Percentiles rank a stretch among this genome's conserved stretches.
phyloP scores from a whole-genome alignment of 2,888 invertebrate genomes.

The Tetanocera ferruginea region DNA sequence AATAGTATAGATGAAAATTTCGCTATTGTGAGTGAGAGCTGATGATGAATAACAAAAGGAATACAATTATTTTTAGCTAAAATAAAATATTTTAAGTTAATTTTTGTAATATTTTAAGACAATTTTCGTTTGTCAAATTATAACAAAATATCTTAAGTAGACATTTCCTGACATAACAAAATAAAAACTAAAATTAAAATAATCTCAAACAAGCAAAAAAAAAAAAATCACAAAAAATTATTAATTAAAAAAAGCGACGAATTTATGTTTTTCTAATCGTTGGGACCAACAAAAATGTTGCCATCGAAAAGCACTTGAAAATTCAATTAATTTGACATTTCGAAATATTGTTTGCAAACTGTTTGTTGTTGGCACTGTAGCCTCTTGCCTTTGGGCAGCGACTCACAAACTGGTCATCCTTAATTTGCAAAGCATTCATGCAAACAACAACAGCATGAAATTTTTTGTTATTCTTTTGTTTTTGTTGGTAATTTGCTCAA shows the following conservation, averaged over 20 bases:
- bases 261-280: too few relatives aligned
- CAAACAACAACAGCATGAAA: not conserved
- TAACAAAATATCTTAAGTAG: too few relatives aligned
- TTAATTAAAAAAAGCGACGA: too few relatives aligned
- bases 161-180: too few relatives aligned
- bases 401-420: not conserved
- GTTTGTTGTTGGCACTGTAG: slow-evolving; percentile 28
- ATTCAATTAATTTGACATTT: slow-evolving; percentile 46
- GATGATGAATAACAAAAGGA: not conserved
- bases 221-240: not conserved
- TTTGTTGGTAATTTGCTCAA: not conserved
- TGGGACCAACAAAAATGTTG: not conserved
- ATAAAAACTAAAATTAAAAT: slow-evolving; percentile 2
- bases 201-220: slow-evolving; percentile 2
- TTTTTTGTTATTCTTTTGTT: not conserved
- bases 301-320: slow-evolving; percentile 41
- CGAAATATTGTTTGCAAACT: slow-evolving; percentile 26
- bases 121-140: too few relatives aligned
- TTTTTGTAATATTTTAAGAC: too few relatives aligned
- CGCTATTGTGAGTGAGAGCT: too few relatives aligned
- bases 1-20: too few relatives aligned
- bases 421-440: not conserved
- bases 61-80: not conserved
- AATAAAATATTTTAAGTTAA: too few relatives aligned
- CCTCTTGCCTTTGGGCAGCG: too few relatives aligned